Percentiles rank a stretch among this genome's conserved stretches.
phyloP scores from a whole-genome alignment of 1,140 invertebrate genomes.

The Drosophila ogumai region DNA sequence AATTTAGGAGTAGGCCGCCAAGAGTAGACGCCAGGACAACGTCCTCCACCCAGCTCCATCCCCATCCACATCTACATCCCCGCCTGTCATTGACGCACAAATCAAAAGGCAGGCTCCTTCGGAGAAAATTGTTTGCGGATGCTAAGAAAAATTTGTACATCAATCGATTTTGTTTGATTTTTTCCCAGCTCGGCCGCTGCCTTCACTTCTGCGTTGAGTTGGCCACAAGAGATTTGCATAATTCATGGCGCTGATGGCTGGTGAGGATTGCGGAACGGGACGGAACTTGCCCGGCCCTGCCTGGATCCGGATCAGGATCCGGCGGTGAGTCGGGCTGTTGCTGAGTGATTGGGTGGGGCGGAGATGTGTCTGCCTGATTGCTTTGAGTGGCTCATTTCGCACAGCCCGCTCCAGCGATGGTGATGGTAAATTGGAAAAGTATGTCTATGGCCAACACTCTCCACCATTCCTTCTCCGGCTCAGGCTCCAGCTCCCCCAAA shows the following conservation, averaged over 20 bases:
- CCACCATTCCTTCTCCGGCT: background rate
- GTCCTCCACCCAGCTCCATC: conserved; percentile 6
- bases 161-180: conserved; percentile 83
- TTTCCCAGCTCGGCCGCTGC: conserved; percentile 35
- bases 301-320: conserved; percentile 18
- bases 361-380: conserved; percentile 52
- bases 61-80: background rate
- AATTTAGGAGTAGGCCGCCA: conserved; percentile 77
- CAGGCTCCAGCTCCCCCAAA: background rate
- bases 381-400: conserved; percentile 68
- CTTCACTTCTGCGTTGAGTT: conserved; percentile 49
- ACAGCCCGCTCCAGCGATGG: conserved; percentile 16
- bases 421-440: conserved; percentile 62
- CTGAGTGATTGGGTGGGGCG: conserved; percentile 61
- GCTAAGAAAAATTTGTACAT: conserved; percentile 83
- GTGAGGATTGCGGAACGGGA: conserved; percentile 38
- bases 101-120: conserved; percentile 65
- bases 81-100: conserved; percentile 70
- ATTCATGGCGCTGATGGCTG: conserved; percentile 74
- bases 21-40: conserved; percentile 42
- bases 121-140: conserved; percentile 75
- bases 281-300: conserved; percentile 1
- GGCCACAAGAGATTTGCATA: conserved; percentile 79
- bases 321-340: conserved; percentile 7
- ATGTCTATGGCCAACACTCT: conserved; percentile 41